Conservation (phyloP, 2,888 invertebrate genomes). For the Acleris emargana region DNA sequence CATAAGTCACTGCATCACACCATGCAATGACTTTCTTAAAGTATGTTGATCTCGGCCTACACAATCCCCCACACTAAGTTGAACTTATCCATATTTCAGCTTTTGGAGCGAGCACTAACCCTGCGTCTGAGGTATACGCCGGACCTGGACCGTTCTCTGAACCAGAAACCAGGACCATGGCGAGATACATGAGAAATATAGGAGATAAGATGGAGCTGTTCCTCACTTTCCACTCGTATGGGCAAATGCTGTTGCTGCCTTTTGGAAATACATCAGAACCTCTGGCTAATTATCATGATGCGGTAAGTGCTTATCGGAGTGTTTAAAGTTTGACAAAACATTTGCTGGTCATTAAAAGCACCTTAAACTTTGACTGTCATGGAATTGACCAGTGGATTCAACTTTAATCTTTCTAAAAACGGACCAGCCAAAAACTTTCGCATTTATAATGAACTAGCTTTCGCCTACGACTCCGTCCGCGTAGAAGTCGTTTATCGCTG, state of each 20-base stretch:
- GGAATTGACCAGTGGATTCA: too few relatives aligned
- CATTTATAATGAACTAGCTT: too few relatives aligned
- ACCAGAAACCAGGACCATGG: conserved; percentile 69
- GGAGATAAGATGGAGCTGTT: conserved; percentile 67
- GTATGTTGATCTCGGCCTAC: not conserved
- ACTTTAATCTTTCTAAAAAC: too few relatives aligned
- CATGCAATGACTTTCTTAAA: too few relatives aligned
- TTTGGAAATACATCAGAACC: conserved; percentile 67
- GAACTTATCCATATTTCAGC: conserved; percentile 48
- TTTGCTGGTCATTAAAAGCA: too few relatives aligned
- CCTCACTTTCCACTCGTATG: conserved; percentile 87
- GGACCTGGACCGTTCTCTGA: conserved; percentile 83
- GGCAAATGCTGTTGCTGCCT: conserved; percentile 87
- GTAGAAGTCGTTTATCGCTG: too few relatives aligned
- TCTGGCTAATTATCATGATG: conserved; percentile 56
- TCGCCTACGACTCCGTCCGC: too few relatives aligned
- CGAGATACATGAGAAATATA: conserved; percentile 54
- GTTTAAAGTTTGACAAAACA: too few relatives aligned
- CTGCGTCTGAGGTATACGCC: conserved; percentile 75
- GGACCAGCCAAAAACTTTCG: too few relatives aligned
- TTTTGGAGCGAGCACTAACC: conserved; percentile 61
- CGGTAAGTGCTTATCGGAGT: conserved; percentile 47
- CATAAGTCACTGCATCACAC: too few relatives aligned
- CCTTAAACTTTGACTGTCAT: too few relatives aligned
- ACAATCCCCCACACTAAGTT: not conserved